A percentile compares a stretch with the other conserved stretches of the same genome.
Conservation (phyloP, 1,140 invertebrate genomes). For the Lycorma delicatula region DNA sequence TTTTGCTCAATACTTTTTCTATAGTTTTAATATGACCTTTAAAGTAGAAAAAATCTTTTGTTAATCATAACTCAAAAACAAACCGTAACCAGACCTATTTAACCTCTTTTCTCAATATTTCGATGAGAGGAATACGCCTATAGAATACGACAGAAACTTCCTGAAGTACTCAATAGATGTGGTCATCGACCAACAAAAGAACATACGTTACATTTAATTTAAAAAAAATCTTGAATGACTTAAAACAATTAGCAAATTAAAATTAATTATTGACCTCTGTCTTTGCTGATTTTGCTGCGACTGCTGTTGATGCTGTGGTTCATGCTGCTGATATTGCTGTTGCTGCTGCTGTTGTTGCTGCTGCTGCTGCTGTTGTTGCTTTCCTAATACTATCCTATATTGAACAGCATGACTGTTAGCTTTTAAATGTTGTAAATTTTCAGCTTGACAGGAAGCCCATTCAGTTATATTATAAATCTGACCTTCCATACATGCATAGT, state of each 20-base stretch:
- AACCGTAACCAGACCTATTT: too few species aligned
- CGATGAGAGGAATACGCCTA: too few species aligned
- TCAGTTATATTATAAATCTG: slow-evolving; percentile 91
- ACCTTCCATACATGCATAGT: slow-evolving; percentile 94
- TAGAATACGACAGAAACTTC: too few species aligned
- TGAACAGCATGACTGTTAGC: slow-evolving; percentile 86
- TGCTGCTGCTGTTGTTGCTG: background rate
- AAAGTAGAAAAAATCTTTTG: too few species aligned
- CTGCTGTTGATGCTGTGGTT: slow-evolving; percentile 1
- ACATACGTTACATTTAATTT: slow-evolving; percentile 36
- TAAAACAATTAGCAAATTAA: background rate
- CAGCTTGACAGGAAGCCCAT: slow-evolving; percentile 88
- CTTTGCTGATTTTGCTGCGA: background rate
- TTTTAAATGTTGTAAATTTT: slow-evolving; percentile 65
- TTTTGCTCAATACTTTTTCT: too few species aligned
- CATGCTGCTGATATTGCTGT: background rate
- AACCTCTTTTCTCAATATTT: too few species aligned
- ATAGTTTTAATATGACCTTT: too few species aligned
- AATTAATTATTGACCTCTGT: slow-evolving; percentile 30
- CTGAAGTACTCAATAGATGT: too few species aligned
- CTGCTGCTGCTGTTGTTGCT: slow-evolving; percentile 17
- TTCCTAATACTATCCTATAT: slow-evolving; percentile 79
- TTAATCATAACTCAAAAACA: too few species aligned
- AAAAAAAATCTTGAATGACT: background rate
- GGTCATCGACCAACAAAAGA: slow-evolving; percentile 34